A percentile compares a stretch with the other conserved stretches of the same genome.
Evolutionary conservation across 2,888 invertebrate genomes (phyloP).

Genomic region (Drepanosiphum platanoidis): DNA sequence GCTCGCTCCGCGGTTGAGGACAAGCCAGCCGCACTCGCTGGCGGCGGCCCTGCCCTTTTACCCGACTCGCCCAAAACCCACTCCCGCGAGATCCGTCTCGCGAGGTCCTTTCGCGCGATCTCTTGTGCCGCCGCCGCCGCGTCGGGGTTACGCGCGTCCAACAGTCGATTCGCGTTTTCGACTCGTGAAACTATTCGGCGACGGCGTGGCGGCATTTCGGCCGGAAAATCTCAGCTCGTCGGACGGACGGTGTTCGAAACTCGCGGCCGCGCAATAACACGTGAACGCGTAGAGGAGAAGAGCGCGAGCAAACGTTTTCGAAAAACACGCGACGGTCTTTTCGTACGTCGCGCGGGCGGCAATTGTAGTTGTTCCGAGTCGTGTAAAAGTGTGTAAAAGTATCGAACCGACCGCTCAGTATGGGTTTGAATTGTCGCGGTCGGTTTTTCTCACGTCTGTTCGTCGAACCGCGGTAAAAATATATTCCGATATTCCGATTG

Average conservation of each 20-base stretch:
- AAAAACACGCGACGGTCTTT: no score
- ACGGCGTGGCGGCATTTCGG: not conserved
- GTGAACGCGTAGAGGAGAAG: no score
- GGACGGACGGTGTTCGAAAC: not conserved
- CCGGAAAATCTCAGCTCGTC: not conserved
- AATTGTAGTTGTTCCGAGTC: no score
- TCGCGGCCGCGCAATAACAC: no score
- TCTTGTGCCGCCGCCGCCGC: not conserved
- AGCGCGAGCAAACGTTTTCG: no score
- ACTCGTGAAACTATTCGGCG: not conserved
- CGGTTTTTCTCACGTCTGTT: no score
- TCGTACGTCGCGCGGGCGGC: no score
- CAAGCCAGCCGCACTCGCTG: not conserved
- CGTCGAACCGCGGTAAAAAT: no score
- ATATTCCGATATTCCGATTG: no score
- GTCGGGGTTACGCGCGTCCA: not conserved
- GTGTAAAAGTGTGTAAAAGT: no score
- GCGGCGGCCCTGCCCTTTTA: constrained; percentile 24
- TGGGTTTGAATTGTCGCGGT: no score
- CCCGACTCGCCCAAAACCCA: constrained; percentile 13
- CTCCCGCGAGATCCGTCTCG: not conserved
- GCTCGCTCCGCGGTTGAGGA: not conserved
- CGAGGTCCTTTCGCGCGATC: not conserved
- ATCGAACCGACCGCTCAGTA: no score
- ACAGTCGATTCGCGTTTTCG: not conserved